These are phyloP conservation scores for Thera obeliscata DNA, from an alignment of 2,888 invertebrate species.

Conservation along the genomic window DNA sequence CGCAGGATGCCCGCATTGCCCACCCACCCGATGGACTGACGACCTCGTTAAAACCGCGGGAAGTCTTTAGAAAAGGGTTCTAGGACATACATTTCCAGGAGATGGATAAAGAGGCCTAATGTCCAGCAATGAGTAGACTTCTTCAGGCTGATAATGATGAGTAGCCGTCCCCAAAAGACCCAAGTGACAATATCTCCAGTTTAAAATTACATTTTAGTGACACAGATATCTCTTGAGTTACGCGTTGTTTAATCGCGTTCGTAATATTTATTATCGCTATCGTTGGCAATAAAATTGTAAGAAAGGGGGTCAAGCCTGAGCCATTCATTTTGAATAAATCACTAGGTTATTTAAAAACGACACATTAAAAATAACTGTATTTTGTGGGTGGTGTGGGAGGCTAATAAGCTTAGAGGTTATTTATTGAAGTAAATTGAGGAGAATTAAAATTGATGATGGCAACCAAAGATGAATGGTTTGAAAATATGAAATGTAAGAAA, in stretches of 20 bases:
- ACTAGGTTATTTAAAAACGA: conserved; percentile 50
- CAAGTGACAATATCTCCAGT: conserved; percentile 26
- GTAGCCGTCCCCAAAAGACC: neutral
- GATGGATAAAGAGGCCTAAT: too few relatives aligned
- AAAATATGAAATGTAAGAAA: neutral
- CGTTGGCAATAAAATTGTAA: conserved; percentile 65
- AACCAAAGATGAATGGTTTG: neutral
- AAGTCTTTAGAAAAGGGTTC: too few relatives aligned
- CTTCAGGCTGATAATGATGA: too few relatives aligned
- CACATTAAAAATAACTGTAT: conserved; percentile 45
- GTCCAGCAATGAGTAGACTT: too few relatives aligned
- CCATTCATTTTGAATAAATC: conserved; percentile 63
- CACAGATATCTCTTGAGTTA: conserved; percentile 70
- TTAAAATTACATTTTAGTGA: conserved; percentile 45
- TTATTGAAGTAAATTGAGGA: neutral
- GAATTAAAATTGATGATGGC: neutral
- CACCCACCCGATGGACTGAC: too few relatives aligned
- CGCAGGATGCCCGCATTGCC: too few relatives aligned
- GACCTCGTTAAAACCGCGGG: too few relatives aligned
- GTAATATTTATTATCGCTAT: conserved; percentile 69
- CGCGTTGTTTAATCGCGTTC: conserved; percentile 54
- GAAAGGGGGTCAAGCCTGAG: conserved; percentile 69
- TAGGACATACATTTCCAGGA: too few relatives aligned
- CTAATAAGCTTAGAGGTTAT: neutral
- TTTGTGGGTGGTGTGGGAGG: conserved; percentile 30